phyloP scores from a whole-genome alignment of 30 jellyfish, hydroid and myxozoan genomes.

The Haliclystus octoradiatus region DNA sequence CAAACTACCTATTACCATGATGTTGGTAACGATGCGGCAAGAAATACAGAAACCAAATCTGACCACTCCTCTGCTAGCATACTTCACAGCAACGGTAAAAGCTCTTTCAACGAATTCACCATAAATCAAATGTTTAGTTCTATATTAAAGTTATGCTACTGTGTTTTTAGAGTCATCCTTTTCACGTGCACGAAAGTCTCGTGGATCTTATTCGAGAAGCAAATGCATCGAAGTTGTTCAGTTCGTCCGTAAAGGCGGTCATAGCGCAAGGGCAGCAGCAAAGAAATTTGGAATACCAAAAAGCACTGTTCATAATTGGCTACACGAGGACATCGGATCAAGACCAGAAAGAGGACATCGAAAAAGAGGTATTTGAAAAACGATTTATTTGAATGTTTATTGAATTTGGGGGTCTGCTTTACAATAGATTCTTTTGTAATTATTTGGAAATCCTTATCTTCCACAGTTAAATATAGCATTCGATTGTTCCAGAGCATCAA shows the following conservation, averaged over 20 bases:
- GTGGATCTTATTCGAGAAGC: conserved; percentile 58
- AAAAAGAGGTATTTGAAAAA: conserved; percentile 29
- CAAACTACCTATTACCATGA: conserved; percentile 15
- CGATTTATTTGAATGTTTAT: background rate
- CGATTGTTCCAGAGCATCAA: too few species aligned
- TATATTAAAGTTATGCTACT: too few species aligned
- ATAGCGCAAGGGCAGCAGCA: conserved; percentile 83
- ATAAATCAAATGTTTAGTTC: background rate
- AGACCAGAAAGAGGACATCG: conserved; percentile 78
- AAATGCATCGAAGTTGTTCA: conserved; percentile 52
- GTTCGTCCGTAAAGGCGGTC: conserved; percentile 54
- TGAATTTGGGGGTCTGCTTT: too few species aligned
- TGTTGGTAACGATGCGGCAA: conserved; percentile 6
- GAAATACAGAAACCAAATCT: background rate
- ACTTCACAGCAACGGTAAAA: background rate
- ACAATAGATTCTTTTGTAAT: background rate
- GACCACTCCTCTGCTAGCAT: background rate
- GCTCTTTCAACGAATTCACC: background rate
- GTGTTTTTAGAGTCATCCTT: background rate
- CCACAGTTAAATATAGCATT: too few species aligned
- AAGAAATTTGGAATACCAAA: conserved; percentile 72
- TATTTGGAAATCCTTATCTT: too few species aligned
- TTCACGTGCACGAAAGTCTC: background rate
- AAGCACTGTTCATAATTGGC: conserved; percentile 79
- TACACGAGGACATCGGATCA: conserved; percentile 67